Percentiles rank a stretch among this genome's conserved stretches.
These are phyloP conservation scores for Orchestia grillus DNA, from an alignment of 1,140 invertebrate species.

Conservation along the genomic window DNA sequence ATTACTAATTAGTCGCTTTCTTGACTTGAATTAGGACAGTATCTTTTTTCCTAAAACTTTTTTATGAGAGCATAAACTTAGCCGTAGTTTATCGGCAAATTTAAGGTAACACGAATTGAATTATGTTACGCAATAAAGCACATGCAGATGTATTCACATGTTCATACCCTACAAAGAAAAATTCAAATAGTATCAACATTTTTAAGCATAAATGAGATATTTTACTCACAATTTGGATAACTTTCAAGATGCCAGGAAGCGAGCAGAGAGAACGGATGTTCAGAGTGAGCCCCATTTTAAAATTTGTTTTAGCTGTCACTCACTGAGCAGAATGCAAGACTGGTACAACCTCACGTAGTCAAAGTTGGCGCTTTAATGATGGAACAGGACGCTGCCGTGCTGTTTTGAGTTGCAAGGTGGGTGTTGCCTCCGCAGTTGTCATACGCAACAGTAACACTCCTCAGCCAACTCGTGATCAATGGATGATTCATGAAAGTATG, in stretches of 20 bases:
- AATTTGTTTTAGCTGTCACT: not conserved
- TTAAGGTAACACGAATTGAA: not conserved
- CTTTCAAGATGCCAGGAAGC: conserved; percentile 32
- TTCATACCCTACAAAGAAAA: not conserved
- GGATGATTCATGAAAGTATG: not conserved
- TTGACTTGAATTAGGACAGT: too few species aligned
- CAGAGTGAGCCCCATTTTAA: conserved; percentile 15
- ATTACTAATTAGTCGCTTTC: too few species aligned
- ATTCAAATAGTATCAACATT: not conserved
- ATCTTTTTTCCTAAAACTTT: too few species aligned
- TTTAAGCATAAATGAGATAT: not conserved
- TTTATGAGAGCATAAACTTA: too few species aligned
- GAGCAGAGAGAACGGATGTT: conserved; percentile 45
- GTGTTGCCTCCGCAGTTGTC: conserved; percentile 28
- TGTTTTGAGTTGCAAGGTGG: conserved; percentile 3
- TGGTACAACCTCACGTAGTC: not conserved
- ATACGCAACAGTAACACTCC: not conserved
- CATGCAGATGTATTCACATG: not conserved
- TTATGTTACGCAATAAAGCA: not conserved
- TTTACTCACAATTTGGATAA: conserved; percentile 42
- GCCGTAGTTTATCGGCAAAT: not conserved
- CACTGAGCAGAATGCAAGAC: not conserved
- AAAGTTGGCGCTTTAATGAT: conserved; percentile 3
- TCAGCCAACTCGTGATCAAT: not conserved
- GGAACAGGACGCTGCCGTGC: not conserved